These are phyloP conservation scores for Mya arenaria DNA, from an alignment of 1,140 invertebrate species.

Conservation along the genomic window DNA sequence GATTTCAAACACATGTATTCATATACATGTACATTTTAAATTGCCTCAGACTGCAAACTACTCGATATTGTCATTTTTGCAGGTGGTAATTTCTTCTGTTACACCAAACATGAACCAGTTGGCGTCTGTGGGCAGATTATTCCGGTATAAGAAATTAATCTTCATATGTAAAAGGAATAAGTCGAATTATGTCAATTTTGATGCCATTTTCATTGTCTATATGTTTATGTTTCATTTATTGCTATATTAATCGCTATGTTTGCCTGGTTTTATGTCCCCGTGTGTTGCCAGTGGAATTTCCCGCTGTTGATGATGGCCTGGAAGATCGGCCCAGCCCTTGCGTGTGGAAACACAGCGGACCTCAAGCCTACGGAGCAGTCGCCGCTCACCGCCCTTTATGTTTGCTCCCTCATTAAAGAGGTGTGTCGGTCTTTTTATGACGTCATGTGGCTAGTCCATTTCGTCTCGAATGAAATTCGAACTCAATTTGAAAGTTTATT, in stretches of 20 bases:
- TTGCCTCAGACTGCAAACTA: too few species aligned
- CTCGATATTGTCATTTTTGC: constrained; percentile 20
- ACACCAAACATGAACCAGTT: constrained; percentile 75
- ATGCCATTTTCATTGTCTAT: too few species aligned
- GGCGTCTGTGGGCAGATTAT: constrained; percentile 76
- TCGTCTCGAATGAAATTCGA: background rate
- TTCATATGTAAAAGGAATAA: too few species aligned
- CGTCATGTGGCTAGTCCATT: too few species aligned
- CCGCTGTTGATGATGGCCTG: constrained; percentile 96
- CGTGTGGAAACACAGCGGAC: constrained; percentile 93
- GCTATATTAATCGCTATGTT: too few species aligned
- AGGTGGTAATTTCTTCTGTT: constrained; percentile 73
- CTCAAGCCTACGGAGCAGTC: constrained; percentile 96
- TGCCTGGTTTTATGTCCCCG: too few species aligned
- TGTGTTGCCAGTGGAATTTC: constrained; percentile 86
- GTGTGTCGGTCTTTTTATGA: constrained; percentile 34
- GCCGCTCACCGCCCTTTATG: constrained; percentile 89
- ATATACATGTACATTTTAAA: too few species aligned
- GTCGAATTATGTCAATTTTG: too few species aligned
- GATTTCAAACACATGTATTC: too few species aligned
- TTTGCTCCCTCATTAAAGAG: constrained; percentile 67
- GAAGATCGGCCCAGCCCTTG: constrained; percentile 95
- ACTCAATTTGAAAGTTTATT: background rate
- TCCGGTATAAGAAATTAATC: too few species aligned
- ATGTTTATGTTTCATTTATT: too few species aligned